phyloP scores from a whole-genome alignment of 2,797 vertebrate genomes.

The Furcifer pardalis region DNA sequence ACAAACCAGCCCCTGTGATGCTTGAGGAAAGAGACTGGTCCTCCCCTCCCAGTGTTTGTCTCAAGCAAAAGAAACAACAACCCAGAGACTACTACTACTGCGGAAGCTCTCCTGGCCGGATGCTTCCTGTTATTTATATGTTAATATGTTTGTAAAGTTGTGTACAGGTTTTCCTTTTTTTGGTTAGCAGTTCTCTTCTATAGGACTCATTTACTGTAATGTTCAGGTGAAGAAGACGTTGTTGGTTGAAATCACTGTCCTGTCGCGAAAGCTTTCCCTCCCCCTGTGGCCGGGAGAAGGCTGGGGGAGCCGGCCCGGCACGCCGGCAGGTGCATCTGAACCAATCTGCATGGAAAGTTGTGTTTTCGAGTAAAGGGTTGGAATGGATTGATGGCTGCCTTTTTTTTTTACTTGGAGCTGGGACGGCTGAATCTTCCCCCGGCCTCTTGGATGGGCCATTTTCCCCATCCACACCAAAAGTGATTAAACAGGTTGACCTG shows the following conservation, averaged over 20 bases:
- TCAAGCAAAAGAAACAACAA: constrained; percentile 75
- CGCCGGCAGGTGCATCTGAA: constrained; percentile 53
- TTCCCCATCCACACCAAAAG: too few relatives aligned
- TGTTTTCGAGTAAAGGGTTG: constrained; percentile 71
- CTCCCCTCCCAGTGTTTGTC: constrained; percentile 72
- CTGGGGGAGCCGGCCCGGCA: constrained; percentile 32
- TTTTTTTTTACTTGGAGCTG: constrained; percentile 12
- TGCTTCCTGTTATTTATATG: constrained; percentile 84
- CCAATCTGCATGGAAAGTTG: constrained; percentile 71
- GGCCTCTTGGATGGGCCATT: too few relatives aligned
- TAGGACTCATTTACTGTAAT: constrained; percentile 77
- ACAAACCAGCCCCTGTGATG: constrained; percentile 68
- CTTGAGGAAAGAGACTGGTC: constrained; percentile 68
- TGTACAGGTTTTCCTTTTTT: constrained; percentile 78
- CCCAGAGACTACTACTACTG: constrained; percentile 78
- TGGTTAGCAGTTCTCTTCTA: constrained; percentile 71
- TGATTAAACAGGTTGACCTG: background rate
- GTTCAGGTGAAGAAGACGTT: constrained; percentile 62
- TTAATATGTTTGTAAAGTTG: constrained; percentile 86
- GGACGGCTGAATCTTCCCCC: too few relatives aligned
- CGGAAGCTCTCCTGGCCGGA: constrained; percentile 75
- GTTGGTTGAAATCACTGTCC: constrained; percentile 59
- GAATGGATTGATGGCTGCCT: constrained; percentile 57
- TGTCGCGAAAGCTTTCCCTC: constrained; percentile 64
- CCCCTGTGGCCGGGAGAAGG: constrained; percentile 57